These are phyloP conservation scores for Bombus picipes DNA, from an alignment of 1,140 invertebrate species.

Conservation along the genomic window DNA sequence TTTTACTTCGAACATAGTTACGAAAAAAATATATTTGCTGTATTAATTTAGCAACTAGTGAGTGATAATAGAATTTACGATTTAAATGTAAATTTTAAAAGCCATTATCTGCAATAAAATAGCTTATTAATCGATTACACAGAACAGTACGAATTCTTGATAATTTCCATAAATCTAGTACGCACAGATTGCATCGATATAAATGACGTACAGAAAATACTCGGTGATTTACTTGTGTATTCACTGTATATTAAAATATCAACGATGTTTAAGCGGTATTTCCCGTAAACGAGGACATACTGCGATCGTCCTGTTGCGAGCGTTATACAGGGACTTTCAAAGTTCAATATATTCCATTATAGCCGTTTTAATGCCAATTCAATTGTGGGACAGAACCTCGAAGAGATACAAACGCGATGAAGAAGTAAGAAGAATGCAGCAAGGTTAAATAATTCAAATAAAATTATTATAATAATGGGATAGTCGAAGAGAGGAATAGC, in stretches of 20 bases:
- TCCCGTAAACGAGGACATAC: background rate
- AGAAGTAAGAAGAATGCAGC: background rate
- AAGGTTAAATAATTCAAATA: background rate
- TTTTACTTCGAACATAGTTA: background rate
- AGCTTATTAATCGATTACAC: background rate
- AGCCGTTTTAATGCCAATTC: background rate
- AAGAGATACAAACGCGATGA: background rate
- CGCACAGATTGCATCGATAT: background rate
- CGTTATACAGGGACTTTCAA: background rate
- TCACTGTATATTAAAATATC: background rate
- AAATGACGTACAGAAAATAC: background rate
- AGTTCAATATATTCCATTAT: background rate
- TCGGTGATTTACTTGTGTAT: background rate
- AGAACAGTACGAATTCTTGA: background rate
- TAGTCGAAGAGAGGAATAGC: background rate
- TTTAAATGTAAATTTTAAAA: background rate
- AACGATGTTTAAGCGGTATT: background rate
- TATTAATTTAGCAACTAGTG: background rate
- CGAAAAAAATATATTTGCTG: background rate
- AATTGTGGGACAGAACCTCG: no score
- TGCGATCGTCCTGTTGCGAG: background rate
- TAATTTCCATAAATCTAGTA: background rate
- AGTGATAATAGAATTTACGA: background rate
- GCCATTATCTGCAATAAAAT: background rate
- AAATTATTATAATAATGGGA: no score